Percentiles rank a stretch among this genome's conserved stretches.
Evolutionary conservation across 1,140 invertebrate species (phyloP).

Genomic region (Pemphigus obesinymphae): DNA sequence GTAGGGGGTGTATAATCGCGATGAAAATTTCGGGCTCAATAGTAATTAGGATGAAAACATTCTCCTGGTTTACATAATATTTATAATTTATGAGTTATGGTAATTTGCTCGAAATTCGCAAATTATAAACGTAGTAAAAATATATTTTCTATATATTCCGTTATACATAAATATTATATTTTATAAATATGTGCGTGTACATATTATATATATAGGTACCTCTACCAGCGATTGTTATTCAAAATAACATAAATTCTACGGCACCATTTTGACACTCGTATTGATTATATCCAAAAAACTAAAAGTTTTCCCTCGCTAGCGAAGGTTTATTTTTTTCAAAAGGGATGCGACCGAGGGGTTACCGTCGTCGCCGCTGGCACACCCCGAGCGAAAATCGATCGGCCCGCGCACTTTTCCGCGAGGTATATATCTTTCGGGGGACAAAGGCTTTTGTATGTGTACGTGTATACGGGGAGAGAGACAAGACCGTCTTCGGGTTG

Average conservation of each 20-base stretch:
- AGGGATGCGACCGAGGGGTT: slow-evolving; percentile 29
- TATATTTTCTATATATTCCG: neutral
- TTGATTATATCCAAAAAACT: slow-evolving; percentile 28
- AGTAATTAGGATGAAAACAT: no score
- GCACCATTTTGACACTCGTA: slow-evolving; percentile 30
- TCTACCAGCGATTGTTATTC: neutral
- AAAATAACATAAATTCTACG: neutral
- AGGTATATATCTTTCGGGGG: neutral
- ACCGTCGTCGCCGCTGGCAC: neutral
- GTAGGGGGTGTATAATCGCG: neutral
- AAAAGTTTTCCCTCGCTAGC: slow-evolving; percentile 12
- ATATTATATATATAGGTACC: neutral
- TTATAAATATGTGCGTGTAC: neutral
- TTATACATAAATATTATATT: neutral
- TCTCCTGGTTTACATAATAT: no score
- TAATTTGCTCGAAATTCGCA: neutral
- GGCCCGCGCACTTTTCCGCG: neutral
- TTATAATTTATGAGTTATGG: no score
- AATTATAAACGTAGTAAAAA: neutral
- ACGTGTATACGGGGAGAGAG: neutral
- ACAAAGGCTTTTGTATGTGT: neutral
- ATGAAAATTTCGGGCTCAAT: no score
- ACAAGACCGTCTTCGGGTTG: neutral
- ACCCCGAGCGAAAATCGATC: slow-evolving; percentile 30
- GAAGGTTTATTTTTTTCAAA: slow-evolving; percentile 17